Percentiles rank a stretch among this genome's conserved stretches.
These are phyloP conservation scores for Actinia equina DNA, from an alignment of 64 coral and sea anemone species.

Conservation along the genomic window DNA sequence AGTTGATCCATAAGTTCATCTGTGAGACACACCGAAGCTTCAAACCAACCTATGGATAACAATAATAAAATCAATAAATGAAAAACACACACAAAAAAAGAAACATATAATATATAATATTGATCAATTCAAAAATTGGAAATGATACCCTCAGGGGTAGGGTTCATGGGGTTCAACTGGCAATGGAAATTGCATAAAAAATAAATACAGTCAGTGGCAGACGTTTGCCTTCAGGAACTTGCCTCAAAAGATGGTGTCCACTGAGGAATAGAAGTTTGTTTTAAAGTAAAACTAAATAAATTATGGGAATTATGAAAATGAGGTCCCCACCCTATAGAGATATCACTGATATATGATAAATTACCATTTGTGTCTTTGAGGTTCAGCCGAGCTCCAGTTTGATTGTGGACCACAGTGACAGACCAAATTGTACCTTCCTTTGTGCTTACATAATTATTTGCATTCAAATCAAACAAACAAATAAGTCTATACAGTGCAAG, in stretches of 20 bases:
- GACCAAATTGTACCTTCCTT: constrained; percentile 77
- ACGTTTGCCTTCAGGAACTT: too few relatives aligned
- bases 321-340: too few relatives aligned
- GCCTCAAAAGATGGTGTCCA: too few relatives aligned
- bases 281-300: too few relatives aligned
- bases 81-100: background rate
- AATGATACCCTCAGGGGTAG: too few relatives aligned
- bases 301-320: too few relatives aligned
- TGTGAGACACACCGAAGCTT: constrained; percentile 35
- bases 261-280: too few relatives aligned
- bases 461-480: constrained; percentile 84
- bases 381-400: constrained; percentile 60
- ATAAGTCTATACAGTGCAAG: constrained; percentile 84
- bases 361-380: constrained; percentile 86
- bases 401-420: constrained; percentile 60
- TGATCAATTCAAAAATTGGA: too few relatives aligned
- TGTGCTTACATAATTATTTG: constrained; percentile 53
- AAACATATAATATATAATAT: too few relatives aligned
- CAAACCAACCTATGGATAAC: constrained; percentile 55
- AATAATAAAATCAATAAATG: background rate
- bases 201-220: too few relatives aligned
- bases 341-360: background rate
- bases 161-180: too few relatives aligned
- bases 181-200: too few relatives aligned
- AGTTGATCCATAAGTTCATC: constrained; percentile 34